A percentile compares a stretch with the other conserved stretches of the same genome.
These are phyloP conservation scores for Formica aserva DNA, from an alignment of 2,888 invertebrate species.

Conservation along the genomic window DNA sequence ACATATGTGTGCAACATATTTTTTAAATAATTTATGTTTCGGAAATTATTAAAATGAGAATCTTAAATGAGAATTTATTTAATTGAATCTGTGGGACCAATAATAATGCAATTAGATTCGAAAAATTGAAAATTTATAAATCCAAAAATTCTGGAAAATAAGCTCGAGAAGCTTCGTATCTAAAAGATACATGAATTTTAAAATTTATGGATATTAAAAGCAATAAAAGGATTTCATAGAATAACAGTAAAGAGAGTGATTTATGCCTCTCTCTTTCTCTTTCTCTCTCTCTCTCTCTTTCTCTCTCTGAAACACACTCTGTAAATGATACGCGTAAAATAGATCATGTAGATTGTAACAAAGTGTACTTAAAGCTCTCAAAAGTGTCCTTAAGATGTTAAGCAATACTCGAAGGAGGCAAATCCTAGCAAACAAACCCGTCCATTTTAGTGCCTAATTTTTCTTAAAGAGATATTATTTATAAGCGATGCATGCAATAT, in stretches of 20 bases:
- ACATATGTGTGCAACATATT: constrained; percentile 4
- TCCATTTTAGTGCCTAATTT: constrained; percentile 81
- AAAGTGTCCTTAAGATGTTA: constrained; percentile 79
- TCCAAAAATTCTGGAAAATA: not conserved
- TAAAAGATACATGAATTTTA: not conserved
- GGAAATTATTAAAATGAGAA: not conserved
- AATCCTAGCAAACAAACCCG: constrained; percentile 76
- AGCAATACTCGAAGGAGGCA: constrained; percentile 72
- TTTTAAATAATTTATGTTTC: constrained; percentile 14
- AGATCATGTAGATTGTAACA: constrained; percentile 52
- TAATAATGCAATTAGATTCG: not conserved
- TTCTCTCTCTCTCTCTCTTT: not conserved
- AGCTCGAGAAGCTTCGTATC: not conserved
- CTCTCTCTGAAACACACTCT: not conserved
- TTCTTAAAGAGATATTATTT: constrained; percentile 69
- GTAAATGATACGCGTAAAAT: constrained; percentile 24
- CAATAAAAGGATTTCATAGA: not conserved
- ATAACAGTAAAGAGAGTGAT: not conserved
- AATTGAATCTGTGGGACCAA: constrained; percentile 36
- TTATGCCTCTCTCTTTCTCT: not conserved
- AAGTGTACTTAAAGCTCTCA: constrained; percentile 81
- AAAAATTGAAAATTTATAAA: not conserved
- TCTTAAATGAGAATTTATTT: not conserved
- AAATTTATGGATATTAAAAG: constrained; percentile 4
- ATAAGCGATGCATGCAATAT: constrained; percentile 70